phyloP scores from a whole-genome alignment of 1,140 invertebrate species.

The Megalopta genalis region DNA sequence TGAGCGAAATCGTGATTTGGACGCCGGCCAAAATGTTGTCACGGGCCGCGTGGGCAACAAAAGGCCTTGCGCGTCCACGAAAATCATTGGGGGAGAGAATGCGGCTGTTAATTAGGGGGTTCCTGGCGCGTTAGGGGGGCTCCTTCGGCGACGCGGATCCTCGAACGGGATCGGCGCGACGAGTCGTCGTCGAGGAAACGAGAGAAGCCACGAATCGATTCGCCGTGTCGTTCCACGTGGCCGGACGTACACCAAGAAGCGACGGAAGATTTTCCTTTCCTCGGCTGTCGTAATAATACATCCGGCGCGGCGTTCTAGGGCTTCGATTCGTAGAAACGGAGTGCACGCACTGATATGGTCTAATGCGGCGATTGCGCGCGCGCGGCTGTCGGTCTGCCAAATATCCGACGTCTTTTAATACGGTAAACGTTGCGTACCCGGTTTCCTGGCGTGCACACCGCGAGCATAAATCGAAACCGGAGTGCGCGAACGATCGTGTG shows the following conservation, averaged over 20 bases:
- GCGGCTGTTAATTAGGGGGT: too few relatives aligned
- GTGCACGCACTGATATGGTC: slow-evolving; percentile 1
- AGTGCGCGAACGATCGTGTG: slow-evolving; percentile 27
- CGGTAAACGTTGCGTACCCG: slow-evolving; percentile 17
- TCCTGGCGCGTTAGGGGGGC: too few relatives aligned
- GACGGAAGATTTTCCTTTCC: too few relatives aligned
- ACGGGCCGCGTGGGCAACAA: slow-evolving; percentile 17
- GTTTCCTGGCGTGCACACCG: slow-evolving; percentile 4
- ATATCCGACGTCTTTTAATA: slow-evolving; percentile 42
- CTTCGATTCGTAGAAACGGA: slow-evolving; percentile 1
- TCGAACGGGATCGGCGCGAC: too few relatives aligned
- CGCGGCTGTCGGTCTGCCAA: slow-evolving; percentile 52
- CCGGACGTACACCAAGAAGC: too few relatives aligned
- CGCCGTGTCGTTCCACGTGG: too few relatives aligned
- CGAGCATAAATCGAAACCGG: slow-evolving; percentile 20
- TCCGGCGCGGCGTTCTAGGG: neutral
- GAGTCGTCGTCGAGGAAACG: too few relatives aligned
- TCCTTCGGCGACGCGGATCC: too few relatives aligned
- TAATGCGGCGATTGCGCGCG: slow-evolving; percentile 21
- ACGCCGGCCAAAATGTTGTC: slow-evolving; percentile 49
- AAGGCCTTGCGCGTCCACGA: slow-evolving; percentile 39
- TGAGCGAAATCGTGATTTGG: slow-evolving; percentile 53
- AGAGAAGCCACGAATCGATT: too few relatives aligned
- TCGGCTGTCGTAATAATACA: neutral
- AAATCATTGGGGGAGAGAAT: slow-evolving; percentile 19